These are phyloP conservation scores for Bostrychus sinensis DNA, from an alignment of 2,113 vertebrate genomes.

Conservation along the genomic window DNA sequence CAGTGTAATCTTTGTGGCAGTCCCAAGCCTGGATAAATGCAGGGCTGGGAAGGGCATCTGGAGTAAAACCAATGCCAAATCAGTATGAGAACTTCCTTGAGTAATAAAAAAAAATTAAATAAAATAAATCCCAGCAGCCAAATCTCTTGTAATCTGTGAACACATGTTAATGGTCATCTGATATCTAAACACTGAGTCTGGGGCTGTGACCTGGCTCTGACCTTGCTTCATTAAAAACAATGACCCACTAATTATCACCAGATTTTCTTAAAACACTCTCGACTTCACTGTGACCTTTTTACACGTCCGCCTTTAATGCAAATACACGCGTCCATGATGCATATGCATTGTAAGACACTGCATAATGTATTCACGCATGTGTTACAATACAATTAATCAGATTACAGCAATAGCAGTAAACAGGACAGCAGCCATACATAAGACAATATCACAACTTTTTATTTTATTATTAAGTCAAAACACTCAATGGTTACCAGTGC, in stretches of 20 bases:
- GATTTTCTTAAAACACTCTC: neutral
- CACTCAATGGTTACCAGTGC: no score
- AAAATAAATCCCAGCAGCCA: no score
- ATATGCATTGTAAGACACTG: neutral
- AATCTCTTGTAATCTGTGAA: no score
- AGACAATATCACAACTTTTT: no score
- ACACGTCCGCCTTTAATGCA: neutral
- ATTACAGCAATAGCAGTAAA: neutral
- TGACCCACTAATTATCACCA: conserved; percentile 6
- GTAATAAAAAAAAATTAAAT: no score
- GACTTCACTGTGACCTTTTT: conserved; percentile 2
- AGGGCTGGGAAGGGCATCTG: no score
- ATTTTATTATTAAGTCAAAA: no score
- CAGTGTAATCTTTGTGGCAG: no score
- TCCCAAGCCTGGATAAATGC: no score
- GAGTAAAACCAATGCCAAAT: no score
- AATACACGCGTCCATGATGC: neutral
- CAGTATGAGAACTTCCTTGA: no score
- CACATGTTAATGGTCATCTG: neutral
- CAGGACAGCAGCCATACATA: neutral
- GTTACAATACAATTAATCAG: conserved; percentile 1
- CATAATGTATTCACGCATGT: neutral
- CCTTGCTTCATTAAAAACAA: conserved; percentile 4
- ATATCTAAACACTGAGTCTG: neutral
- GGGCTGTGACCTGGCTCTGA: neutral